Evolutionary conservation across 2,888 invertebrate species (phyloP).

Genomic region (Leptinotarsa haldemani): DNA sequence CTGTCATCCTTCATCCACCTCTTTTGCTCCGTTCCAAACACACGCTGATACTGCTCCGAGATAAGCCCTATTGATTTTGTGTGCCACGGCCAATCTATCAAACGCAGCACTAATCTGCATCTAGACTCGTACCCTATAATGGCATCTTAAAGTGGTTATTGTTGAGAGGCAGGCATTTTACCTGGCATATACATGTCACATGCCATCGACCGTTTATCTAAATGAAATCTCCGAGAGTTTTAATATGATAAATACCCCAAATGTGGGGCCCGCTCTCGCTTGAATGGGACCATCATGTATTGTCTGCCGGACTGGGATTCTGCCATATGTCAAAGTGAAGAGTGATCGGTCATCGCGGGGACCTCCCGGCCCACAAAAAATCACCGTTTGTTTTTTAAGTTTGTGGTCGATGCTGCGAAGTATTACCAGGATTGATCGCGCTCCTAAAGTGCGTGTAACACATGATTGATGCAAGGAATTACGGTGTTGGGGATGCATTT

Average conservation of each 20-base stretch:
- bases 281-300: conserved; percentile 60
- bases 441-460: conserved; percentile 45
- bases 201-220: conserved; percentile 60
- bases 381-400: conserved; percentile 37
- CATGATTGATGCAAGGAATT: conserved; percentile 47
- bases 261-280: conserved; percentile 56
- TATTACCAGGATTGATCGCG: conserved; percentile 49
- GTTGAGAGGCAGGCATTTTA: conserved; percentile 61
- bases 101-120: conserved; percentile 53
- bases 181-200: conserved; percentile 59
- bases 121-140: conserved; percentile 46
- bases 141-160: conserved; percentile 59
- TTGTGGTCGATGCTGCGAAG: conserved; percentile 46
- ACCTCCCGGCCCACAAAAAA: conserved; percentile 58
- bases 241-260: conserved; percentile 63
- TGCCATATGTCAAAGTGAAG: conserved; percentile 65
- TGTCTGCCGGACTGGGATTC: conserved; percentile 61
- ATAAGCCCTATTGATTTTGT: conserved; percentile 45
- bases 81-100: conserved; percentile 49
- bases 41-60: conserved; percentile 34
- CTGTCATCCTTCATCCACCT: conserved; percentile 18
- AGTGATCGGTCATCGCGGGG: conserved; percentile 64
- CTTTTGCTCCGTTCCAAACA: conserved; percentile 2
- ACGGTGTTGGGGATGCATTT: conserved; percentile 42
- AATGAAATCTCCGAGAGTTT: conserved; percentile 63